A percentile compares a stretch with the other conserved stretches of the same genome.
These are phyloP conservation scores for Diarsia brunnea DNA, from an alignment of 2,888 invertebrate species.

Conservation along the genomic window DNA sequence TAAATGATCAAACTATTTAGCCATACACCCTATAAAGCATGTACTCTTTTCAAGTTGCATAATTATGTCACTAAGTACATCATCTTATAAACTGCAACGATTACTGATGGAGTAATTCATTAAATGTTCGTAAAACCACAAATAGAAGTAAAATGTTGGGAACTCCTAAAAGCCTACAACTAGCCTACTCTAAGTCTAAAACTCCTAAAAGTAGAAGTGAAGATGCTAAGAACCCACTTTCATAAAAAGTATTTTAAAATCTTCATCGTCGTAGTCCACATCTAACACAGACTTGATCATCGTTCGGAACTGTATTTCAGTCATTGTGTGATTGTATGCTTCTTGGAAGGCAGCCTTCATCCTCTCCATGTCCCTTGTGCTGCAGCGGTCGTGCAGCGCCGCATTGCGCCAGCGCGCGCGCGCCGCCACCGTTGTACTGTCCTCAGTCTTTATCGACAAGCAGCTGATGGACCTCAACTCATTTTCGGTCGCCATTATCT, in stretches of 20 bases:
- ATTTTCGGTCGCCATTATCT: conserved; percentile 79
- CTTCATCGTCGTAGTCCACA: conserved; percentile 90
- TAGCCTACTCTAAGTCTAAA: too few species aligned
- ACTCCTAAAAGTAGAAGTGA: not conserved
- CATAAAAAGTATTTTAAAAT: conserved; percentile 91
- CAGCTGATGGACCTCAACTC: conserved; percentile 75
- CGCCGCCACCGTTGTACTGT: conserved; percentile 63
- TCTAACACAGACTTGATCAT: conserved; percentile 83
- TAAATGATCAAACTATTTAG: not conserved
- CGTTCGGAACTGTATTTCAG: conserved; percentile 83
- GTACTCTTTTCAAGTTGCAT: not conserved
- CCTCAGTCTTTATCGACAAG: conserved; percentile 80
- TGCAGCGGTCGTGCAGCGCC: conserved; percentile 84
- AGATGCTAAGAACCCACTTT: conserved; percentile 85
- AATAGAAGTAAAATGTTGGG: too few species aligned
- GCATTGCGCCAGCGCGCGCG: conserved; percentile 77
- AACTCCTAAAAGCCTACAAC: too few species aligned
- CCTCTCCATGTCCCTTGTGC: conserved; percentile 84
- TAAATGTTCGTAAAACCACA: not conserved
- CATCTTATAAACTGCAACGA: not conserved
- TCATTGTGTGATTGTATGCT: conserved; percentile 83
- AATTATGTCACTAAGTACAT: not conserved
- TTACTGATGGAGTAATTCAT: not conserved
- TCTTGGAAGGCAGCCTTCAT: conserved; percentile 86
- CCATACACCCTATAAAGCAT: not conserved